These are phyloP conservation scores for Blennius ocellaris DNA, from an alignment of 2,113 vertebrate species.

Conservation along the genomic window DNA sequence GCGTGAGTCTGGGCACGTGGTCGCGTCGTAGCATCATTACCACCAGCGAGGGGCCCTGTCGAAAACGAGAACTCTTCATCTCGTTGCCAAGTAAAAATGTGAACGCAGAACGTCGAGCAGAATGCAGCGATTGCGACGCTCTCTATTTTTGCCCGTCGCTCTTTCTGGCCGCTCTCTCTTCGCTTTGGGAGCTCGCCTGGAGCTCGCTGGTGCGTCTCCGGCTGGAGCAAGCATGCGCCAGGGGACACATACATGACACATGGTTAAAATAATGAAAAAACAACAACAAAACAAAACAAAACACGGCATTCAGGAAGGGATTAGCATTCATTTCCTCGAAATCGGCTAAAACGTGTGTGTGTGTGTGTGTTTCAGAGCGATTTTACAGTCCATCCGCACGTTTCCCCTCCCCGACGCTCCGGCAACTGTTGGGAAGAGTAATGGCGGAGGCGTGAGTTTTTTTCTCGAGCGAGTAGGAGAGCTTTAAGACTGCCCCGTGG, in stretches of 20 bases:
- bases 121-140: background rate
- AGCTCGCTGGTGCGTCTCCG: background rate
- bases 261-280: slow-evolving; percentile 4
- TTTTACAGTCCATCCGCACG: background rate
- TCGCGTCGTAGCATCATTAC: too few species aligned
- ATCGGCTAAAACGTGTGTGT: background rate
- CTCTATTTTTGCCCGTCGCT: slow-evolving; percentile 3
- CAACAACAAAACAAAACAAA: background rate
- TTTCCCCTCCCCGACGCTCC: slow-evolving; percentile 6
- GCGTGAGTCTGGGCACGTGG: too few species aligned
- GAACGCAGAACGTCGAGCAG: too few species aligned
- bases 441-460: slow-evolving; percentile 33
- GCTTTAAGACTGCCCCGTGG: slow-evolving; percentile 55
- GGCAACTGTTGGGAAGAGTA: slow-evolving; percentile 39
- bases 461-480: slow-evolving; percentile 53
- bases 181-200: background rate
- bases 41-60: too few species aligned
- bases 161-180: background rate
- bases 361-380: slow-evolving; percentile 1
- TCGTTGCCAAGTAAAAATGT: too few species aligned
- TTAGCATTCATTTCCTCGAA: slow-evolving; percentile 19
- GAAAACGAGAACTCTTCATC: too few species aligned
- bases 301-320: background rate
- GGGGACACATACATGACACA: background rate
- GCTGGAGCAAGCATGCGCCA: background rate